Evolutionary conservation across 2,797 vertebrate species (phyloP).

Genomic region (Sebastes ruberrimus): DNA sequence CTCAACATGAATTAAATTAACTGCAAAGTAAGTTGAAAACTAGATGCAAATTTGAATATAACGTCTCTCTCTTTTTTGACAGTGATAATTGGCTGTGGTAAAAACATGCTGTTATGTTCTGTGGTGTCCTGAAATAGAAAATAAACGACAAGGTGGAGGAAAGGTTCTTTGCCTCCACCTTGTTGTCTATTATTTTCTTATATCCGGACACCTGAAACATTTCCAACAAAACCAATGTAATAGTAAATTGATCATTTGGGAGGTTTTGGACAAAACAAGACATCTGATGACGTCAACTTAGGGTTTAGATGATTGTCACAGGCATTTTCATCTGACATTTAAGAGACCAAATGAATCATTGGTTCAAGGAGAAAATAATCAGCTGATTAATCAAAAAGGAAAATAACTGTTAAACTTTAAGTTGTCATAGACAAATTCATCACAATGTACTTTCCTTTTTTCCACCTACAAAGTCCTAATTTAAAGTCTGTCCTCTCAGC

Average conservation of each 20-base stretch:
- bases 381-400: background rate
- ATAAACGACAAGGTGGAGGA: background rate
- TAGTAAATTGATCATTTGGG: background rate
- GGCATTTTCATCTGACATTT: background rate
- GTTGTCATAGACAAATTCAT: background rate
- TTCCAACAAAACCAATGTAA: background rate
- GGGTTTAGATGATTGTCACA: background rate
- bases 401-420: background rate
- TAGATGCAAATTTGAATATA: background rate
- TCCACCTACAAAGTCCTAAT: background rate
- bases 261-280: background rate
- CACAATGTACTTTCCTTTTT: background rate
- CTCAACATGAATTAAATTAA: background rate
- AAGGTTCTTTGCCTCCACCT: background rate
- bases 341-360: background rate
- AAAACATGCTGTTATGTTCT: background rate
- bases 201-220: background rate
- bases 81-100: background rate
- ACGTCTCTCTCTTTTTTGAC: background rate
- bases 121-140: background rate
- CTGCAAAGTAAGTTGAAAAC: background rate
- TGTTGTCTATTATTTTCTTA: background rate
- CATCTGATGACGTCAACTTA: background rate
- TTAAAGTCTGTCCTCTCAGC: constrained; percentile 49
- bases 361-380: background rate